Base-by-base conservation (phyloP, 2,888 invertebrate genomes). In the Limnephilus rhombicus region DNA sequence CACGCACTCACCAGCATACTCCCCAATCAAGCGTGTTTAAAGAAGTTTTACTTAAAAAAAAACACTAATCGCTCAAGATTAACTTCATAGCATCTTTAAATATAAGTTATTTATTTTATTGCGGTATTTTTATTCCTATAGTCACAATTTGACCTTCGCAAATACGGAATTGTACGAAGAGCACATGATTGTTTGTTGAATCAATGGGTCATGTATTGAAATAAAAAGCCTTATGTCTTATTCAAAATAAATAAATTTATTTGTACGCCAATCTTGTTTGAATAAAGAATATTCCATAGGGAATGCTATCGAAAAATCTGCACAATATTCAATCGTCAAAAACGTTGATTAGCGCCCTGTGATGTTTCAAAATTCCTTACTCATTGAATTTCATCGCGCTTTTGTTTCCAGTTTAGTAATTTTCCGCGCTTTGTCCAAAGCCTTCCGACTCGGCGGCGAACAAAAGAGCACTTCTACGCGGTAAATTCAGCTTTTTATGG, bases 341-440 rank as follows among this genome's bases (percentile, higher is more conserved):
- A 68, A 83, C 29, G 31, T 31, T 34, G 82, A 82, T 82, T 82
- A 4, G 34, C 34, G 9, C 37, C 83, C 37, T 31, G 85, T 41
- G 85, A 41, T 18, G 13, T 85, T 85, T 85, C 12, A 45, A 85
- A 41, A 41, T 45, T 37, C n/a, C 49, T 41, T 41, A 85, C 53
- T 24, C 53, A 68, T 24, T 29, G 41, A 85, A 45, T 37, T 45
- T n/a, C 41, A 85, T 37, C 37, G 45, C 85, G 37, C 85, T 85
- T 85, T 85, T 85, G 85, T 85, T 85, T 41, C 45, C 85, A 85
- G 85, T n/a, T 37, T 49, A 49, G n/a, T n/a, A 41, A 41, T 85
- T 85, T 85, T n/a, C 85, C 11, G 9, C 37, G 85, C n/a, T 85
- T 85, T 85, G 41, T 85, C 85, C 85, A n/a, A n/a, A 18, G 24